Base-by-base conservation (phyloP, 2,888 invertebrate species). In the Acleris holmiana region DNA sequence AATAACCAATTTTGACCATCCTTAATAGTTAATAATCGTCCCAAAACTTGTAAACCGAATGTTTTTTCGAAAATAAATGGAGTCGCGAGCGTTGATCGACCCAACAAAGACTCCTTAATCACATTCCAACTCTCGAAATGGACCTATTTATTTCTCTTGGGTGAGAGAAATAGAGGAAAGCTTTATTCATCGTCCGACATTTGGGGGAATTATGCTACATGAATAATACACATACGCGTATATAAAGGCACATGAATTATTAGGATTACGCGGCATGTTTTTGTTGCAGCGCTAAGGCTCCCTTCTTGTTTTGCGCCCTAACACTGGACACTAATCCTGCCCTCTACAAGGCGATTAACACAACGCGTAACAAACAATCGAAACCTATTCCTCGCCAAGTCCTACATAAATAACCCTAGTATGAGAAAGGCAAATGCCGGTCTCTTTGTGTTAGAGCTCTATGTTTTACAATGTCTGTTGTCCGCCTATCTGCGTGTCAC, bases 91-190 rank as follows among this genome's bases (percentile, higher is more conserved):
- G 53, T 17, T 54, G 58, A 64, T 64, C 53, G 64, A 54, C 53
- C 64, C 53, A 64, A 59, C 53, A 64, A 54, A 57, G 21, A 40
- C 46, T 56, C 23, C 41, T 25, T 64, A 64, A 64, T 64, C 64
- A 64, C 64, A 59, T 64, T 59, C 57, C 57, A 23, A 63, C 64
- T 63, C 57, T 48, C 58, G 40, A 53, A 64, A 64, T 59, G 53
- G 64, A 48, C 58, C 53, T 53, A 59, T 63, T 63, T 54, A 59
- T 64, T 64, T 59, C 53, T 54, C 64, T 50, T 35, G 58, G 46
- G 51, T 54, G 53, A 54, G 64, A 47, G 58, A 64, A 64, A 59
- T 64, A 49, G 64, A 59, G 53, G 58, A 58, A 64, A 64, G 57
- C 23, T 63, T 57, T 63, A 57, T 58, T 59, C 48, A 54, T 59